Evolutionary conservation across 2,113 vertebrate genomes (phyloP).

Genomic region (Asarcornis scutulata): DNA sequence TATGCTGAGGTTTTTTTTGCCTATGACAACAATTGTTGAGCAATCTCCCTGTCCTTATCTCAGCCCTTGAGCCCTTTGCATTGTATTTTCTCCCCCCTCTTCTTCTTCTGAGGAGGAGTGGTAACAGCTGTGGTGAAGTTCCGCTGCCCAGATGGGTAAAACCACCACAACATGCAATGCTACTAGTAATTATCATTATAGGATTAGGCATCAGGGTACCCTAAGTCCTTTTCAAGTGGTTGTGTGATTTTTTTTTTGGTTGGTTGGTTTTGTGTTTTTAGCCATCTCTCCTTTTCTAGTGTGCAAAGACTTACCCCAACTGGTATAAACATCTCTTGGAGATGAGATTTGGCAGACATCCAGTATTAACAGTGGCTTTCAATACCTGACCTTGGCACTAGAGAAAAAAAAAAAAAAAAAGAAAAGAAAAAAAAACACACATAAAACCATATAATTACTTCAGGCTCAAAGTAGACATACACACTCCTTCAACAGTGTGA

Average conservation of each 20-base stretch:
- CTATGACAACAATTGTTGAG: too few relatives aligned
- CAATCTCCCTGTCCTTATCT: too few relatives aligned
- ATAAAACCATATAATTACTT: not conserved
- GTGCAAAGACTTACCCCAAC: constrained; percentile 82
- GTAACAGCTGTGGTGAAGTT: too few relatives aligned
- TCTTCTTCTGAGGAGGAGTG: too few relatives aligned
- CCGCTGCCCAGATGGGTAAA: too few relatives aligned
- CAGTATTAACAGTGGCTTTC: constrained; percentile 86
- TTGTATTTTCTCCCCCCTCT: too few relatives aligned
- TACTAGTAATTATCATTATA: not conserved
- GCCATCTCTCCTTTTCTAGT: not conserved
- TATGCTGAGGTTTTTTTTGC: too few relatives aligned
- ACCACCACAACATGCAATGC: not conserved
- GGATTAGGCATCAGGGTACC: not conserved
- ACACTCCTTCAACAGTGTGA: not conserved
- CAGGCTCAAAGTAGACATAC: not conserved
- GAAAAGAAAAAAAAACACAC: not conserved
- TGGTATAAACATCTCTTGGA: constrained; percentile 85
- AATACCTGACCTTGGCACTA: constrained; percentile 86
- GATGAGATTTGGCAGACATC: constrained; percentile 86
- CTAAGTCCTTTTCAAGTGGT: too few relatives aligned
- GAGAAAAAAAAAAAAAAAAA: not conserved
- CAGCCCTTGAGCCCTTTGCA: too few relatives aligned
- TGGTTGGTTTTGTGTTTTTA: not conserved
- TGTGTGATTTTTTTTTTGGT: not conserved